Conservation (phyloP, 2,797 vertebrate genomes). For the Momotus momota region DNA sequence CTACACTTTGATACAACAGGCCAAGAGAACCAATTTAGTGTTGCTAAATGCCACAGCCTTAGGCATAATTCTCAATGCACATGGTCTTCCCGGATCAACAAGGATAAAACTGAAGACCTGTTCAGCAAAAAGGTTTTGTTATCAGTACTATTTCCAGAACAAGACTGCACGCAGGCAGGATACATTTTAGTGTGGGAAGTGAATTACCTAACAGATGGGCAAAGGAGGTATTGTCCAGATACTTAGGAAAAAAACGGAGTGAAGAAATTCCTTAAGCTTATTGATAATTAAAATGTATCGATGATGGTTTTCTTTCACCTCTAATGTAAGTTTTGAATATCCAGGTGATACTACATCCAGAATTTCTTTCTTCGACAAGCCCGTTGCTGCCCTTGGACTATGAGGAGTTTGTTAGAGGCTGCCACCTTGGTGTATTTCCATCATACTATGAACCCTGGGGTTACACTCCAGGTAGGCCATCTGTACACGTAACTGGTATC, state of each 20-base stretch:
- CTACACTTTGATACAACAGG: not conserved
- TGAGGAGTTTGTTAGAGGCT: constrained; percentile 97
- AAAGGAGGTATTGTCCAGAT: not conserved
- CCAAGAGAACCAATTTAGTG: not conserved
- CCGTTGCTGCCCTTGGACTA: constrained; percentile 96
- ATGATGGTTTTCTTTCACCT: not conserved
- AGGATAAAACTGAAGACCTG: not conserved
- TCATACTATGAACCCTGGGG: constrained; percentile 99
- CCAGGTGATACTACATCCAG: constrained; percentile 94
- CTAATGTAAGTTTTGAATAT: constrained; percentile 35
- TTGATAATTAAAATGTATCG: not conserved
- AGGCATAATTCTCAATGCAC: not conserved
- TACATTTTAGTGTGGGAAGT: not conserved
- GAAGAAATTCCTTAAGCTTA: not conserved
- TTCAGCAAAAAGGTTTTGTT: not conserved
- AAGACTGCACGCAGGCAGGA: not conserved
- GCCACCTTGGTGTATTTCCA: constrained; percentile 96
- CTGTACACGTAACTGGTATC: not conserved
- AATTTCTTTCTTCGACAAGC: constrained; percentile 96
- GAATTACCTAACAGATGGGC: not conserved
- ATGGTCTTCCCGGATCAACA: not conserved
- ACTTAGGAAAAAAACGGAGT: not conserved
- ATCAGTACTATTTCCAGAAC: not conserved
- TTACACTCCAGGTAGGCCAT: constrained; percentile 92
- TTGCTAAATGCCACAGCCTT: not conserved